Base-by-base conservation (phyloP, 1,140 invertebrate genomes). In the Leptopilina clavipes region DNA sequence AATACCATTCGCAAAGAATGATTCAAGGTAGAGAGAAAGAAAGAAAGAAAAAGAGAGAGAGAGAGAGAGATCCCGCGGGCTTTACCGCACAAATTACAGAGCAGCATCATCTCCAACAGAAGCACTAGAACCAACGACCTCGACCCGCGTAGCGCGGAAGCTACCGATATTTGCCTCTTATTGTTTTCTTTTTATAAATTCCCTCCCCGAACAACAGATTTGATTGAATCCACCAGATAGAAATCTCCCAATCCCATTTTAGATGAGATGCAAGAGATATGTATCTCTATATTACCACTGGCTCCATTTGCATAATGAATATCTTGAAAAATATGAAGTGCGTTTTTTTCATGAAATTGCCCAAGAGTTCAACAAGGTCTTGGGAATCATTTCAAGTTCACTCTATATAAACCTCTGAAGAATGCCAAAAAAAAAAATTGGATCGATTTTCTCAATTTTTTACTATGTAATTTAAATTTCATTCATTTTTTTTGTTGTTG, bases 81-180 rank as follows among this genome's bases (percentile, higher is more conserved):
- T 83, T 83, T 81, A 86, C 83, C 84, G 85, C 85, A 80, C 79
- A 88, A 88, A 88, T 88, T 88, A 87, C 83, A 87, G 87, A 82
- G 84, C 80, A 80, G 22, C 59, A 65, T 31, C 25, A 2, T 40
- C 37, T 54, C 76, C 79, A 83, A 83, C 80, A 81, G 82, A 82
- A 83, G 83, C 82, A 75, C 12, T 70, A 65, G 25, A 65, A 65
- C 59, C 59, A 65, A 65, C 74, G 77, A 72, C 52, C 54, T 65
- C 54, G 72, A 79, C 74, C 75, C 76, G 82, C 83, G 86, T 87
- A 85, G 81, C 78, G 72, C 86, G 81, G 83, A 84, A 86, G 81
- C 80, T 77, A 37, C 59, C 79, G 59, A 76, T 71, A 65, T 65
- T 65, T 37, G 59, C 59, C 59, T 65, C 59, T 65, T 65, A 65